phyloP scores from a whole-genome alignment of 2,888 invertebrate genomes.

The Mesochorus sp. region DNA sequence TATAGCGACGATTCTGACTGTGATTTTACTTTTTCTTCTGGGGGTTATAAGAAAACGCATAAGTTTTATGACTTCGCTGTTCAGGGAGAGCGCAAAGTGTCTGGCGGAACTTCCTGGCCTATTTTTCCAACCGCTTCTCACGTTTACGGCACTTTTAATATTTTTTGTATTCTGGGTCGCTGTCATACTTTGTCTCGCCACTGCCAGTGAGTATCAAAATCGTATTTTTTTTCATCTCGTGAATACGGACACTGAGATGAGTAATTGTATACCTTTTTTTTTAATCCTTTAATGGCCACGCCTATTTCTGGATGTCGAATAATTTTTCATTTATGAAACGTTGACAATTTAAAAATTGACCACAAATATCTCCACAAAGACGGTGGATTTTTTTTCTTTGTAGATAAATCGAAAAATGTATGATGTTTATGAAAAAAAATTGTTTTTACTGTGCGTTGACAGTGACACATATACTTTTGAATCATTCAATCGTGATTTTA shows the following conservation, averaged over 20 bases:
- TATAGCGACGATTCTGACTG: slow-evolving; percentile 93
- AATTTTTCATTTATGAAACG: too few species aligned
- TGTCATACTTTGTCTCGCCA: slow-evolving; percentile 93
- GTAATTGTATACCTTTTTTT: too few species aligned
- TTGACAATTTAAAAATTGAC: too few species aligned
- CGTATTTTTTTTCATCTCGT: background rate
- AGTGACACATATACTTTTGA: too few species aligned
- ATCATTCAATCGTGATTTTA: too few species aligned
- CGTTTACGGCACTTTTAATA: slow-evolving; percentile 89
- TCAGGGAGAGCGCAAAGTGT: slow-evolving; percentile 95
- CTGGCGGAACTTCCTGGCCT: slow-evolving; percentile 92
- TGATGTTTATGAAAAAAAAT: background rate
- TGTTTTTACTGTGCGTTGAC: too few species aligned
- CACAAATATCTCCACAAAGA: background rate
- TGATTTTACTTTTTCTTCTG: slow-evolving; percentile 88
- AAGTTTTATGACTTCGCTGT: slow-evolving; percentile 91
- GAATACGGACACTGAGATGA: too few species aligned
- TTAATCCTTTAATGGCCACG: too few species aligned
- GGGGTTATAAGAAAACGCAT: slow-evolving; percentile 91
- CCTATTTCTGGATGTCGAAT: too few species aligned
- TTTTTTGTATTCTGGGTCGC: slow-evolving; percentile 94
- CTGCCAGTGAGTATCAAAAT: slow-evolving; percentile 87
- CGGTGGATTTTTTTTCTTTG: slow-evolving; percentile 5
- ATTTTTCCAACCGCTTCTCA: slow-evolving; percentile 92
- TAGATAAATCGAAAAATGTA: background rate